Evolutionary conservation across 1,140 invertebrate species (phyloP).

Genomic region (Helicorthomorpha holstii): DNA sequence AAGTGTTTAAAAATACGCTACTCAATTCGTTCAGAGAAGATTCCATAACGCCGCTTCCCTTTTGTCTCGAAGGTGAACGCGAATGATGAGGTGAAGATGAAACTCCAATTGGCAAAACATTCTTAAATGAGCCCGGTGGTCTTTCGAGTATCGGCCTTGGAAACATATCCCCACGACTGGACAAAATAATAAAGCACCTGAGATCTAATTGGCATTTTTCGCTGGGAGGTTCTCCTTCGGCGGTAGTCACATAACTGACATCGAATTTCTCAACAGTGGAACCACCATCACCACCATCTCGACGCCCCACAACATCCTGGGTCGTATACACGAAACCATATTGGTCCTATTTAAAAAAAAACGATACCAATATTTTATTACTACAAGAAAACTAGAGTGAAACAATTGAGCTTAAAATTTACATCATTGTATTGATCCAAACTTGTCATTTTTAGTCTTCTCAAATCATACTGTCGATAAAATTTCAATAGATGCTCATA

Average conservation of each 20-base stretch:
- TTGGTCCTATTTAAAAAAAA: constrained; percentile 27
- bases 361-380: not conserved
- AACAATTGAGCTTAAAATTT: too few relatives aligned
- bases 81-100: not conserved
- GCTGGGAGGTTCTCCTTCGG: constrained; percentile 13
- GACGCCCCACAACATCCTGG: constrained; percentile 37
- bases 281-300: constrained; percentile 40
- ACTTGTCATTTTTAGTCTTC: constrained; percentile 44
- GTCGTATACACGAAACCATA: constrained; percentile 40
- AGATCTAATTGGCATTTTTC: constrained; percentile 11
- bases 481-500: constrained; percentile 55
- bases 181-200: constrained; percentile 56
- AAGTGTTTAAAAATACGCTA: too few relatives aligned
- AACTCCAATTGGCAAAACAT: too few relatives aligned
- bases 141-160: not conserved
- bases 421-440: constrained; percentile 11
- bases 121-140: not conserved
- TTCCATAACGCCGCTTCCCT: too few relatives aligned
- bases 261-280: constrained; percentile 51
- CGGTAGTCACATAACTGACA: constrained; percentile 45
- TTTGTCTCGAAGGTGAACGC: not conserved
- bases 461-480: constrained; percentile 49
- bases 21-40: too few relatives aligned
- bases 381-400: not conserved
- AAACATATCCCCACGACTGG: constrained; percentile 27